Evolutionary conservation across 1,140 invertebrate species (phyloP).

Genomic region (Oedothorax gibbosus): DNA sequence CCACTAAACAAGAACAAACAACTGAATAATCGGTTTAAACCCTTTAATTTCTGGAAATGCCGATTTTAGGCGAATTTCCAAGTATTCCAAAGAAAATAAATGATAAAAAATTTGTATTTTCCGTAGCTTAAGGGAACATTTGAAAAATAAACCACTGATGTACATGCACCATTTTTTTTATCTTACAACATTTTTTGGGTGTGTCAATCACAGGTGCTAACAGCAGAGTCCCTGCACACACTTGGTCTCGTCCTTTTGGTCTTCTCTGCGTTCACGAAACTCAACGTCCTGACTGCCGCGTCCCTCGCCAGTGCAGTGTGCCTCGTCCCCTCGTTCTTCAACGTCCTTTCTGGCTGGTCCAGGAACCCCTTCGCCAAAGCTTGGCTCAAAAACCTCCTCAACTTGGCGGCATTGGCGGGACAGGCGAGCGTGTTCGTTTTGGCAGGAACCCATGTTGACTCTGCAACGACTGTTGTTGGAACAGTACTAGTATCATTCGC

Average conservation of each 20-base stretch:
- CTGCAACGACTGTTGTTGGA: conserved; percentile 77
- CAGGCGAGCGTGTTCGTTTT: conserved; percentile 87
- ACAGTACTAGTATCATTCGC: conserved; percentile 87
- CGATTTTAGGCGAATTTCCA: too few species aligned
- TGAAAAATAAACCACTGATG: too few species aligned
- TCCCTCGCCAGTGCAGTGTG: conserved; percentile 95
- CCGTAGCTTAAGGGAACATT: too few species aligned
- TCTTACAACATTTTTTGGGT: conserved; percentile 13
- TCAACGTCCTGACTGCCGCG: conserved; percentile 91
- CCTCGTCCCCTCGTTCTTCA: conserved; percentile 84
- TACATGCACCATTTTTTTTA: background rate
- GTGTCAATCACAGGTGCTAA: conserved; percentile 65
- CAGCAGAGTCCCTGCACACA: conserved; percentile 88
- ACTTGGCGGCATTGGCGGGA: conserved; percentile 64
- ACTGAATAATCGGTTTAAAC: too few species aligned
- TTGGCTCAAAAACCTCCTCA: conserved; percentile 78
- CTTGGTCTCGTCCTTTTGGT: conserved; percentile 86
- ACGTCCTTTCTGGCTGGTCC: conserved; percentile 81
- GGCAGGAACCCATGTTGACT: conserved; percentile 74
- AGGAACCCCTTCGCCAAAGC: conserved; percentile 80
- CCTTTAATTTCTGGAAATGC: too few species aligned
- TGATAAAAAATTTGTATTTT: too few species aligned
- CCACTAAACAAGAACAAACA: too few species aligned
- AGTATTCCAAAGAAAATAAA: too few species aligned
- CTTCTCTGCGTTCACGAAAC: conserved; percentile 86